Percentiles rank a stretch among this genome's conserved stretches.
These are phyloP conservation scores for Nycteola revayana DNA, from an alignment of 2,888 invertebrate species.

Conservation along the genomic window DNA sequence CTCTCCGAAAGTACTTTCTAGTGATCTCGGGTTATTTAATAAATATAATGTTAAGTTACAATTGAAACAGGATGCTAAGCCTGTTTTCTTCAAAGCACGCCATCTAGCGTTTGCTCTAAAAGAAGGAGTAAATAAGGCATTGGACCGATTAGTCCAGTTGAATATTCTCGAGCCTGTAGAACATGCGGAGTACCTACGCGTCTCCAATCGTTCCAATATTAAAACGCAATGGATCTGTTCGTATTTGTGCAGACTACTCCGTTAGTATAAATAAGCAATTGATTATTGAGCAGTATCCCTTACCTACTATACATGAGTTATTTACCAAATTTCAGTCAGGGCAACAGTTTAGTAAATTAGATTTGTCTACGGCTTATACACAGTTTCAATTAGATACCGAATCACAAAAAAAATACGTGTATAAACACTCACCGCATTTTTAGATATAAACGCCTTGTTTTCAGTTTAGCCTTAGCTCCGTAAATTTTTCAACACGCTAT, in stretches of 20 bases:
- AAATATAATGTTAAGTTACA: constrained; percentile 3
- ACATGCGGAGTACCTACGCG: too few species aligned
- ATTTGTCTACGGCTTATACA: not conserved
- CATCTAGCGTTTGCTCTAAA: constrained; percentile 19
- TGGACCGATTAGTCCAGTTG: constrained; percentile 21
- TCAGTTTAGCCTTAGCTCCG: constrained; percentile 7
- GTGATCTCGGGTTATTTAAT: not conserved
- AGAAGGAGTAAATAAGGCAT: constrained; percentile 16
- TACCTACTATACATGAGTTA: too few species aligned
- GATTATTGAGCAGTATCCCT: too few species aligned
- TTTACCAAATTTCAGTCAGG: too few species aligned
- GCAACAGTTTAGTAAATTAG: constrained; percentile 2
- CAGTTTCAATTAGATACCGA: not conserved
- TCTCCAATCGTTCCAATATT: too few species aligned
- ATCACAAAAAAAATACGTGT: constrained; percentile 8
- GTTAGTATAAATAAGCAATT: too few species aligned
- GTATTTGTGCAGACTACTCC: too few species aligned
- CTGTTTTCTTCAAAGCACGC: constrained; percentile 17
- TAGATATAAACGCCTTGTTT: constrained; percentile 12
- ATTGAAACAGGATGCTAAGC: constrained; percentile 1
- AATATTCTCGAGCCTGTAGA: too few species aligned
- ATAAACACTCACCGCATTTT: constrained; percentile 17
- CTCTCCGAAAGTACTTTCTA: too few species aligned
- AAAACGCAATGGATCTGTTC: too few species aligned
- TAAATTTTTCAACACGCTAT: constrained; percentile 26